Conservation (phyloP, 1,140 invertebrate genomes). For the Lysiphlebus fabarum region DNA sequence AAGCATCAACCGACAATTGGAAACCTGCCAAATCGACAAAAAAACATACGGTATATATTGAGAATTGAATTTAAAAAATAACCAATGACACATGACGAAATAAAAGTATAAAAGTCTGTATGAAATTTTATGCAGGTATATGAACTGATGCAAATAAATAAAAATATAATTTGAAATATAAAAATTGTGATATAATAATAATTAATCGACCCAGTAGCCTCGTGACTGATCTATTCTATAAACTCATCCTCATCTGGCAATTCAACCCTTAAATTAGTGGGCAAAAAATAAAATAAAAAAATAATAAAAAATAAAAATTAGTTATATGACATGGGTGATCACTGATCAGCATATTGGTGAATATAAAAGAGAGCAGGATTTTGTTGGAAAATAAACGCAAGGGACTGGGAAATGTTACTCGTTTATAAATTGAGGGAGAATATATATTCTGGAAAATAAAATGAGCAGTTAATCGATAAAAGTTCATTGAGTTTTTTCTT, state of each 20-base stretch:
- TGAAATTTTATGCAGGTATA: constrained; percentile 30
- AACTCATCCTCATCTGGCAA: no score
- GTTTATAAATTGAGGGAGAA: constrained; percentile 6
- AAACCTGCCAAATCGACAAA: constrained; percentile 40
- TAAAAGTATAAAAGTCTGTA: no score
- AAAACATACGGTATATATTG: constrained; percentile 34
- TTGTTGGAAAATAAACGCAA: constrained; percentile 21
- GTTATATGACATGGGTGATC: neutral
- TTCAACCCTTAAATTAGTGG: constrained; percentile 33
- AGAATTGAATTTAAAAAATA: constrained; percentile 36
- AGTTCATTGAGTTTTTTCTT: constrained; percentile 48
- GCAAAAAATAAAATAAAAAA: constrained; percentile 33
- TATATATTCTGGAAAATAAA: constrained; percentile 35
- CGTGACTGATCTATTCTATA: constrained; percentile 39
- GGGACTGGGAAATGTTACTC: constrained; percentile 13
- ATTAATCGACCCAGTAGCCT: constrained; percentile 44
- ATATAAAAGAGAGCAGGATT: neutral
- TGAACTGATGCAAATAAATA: no score
- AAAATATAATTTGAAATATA: no score
- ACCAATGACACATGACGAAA: constrained; percentile 26
- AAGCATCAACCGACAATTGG: constrained; percentile 32
- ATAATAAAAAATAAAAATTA: constrained; percentile 21
- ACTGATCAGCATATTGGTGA: constrained; percentile 1
- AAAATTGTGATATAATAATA: neutral
- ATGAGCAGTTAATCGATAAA: constrained; percentile 49